phyloP scores from a whole-genome alignment of 2,113 vertebrate genomes.

The Platysteira castanea region DNA sequence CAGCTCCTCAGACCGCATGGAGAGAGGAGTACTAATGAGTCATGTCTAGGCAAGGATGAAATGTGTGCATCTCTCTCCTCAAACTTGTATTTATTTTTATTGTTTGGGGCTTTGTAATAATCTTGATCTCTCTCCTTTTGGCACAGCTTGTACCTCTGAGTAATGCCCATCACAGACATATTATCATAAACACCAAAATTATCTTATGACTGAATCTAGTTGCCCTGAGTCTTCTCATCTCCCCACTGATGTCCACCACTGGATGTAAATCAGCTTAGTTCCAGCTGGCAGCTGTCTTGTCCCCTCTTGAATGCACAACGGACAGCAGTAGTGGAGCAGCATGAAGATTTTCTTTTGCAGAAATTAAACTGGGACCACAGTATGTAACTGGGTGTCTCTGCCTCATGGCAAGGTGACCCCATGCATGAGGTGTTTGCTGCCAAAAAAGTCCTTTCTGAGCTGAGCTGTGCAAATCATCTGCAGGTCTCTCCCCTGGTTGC shows the following conservation, averaged over 20 bases:
- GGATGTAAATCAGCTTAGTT: background rate
- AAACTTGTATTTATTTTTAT: background rate
- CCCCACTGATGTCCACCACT: background rate
- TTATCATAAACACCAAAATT: background rate
- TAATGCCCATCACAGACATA: constrained; percentile 2
- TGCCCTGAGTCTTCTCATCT: background rate
- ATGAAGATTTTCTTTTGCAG: background rate
- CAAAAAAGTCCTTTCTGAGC: background rate
- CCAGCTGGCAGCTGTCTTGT: background rate
- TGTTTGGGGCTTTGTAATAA: background rate
- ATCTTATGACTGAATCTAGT: background rate
- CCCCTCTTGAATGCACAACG: background rate
- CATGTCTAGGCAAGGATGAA: background rate
- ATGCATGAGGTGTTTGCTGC: background rate
- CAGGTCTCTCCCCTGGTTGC: background rate
- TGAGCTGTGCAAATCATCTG: background rate
- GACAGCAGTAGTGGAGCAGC: background rate
- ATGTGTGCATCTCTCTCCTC: background rate
- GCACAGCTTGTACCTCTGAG: background rate
- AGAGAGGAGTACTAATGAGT: background rate
- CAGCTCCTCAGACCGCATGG: background rate
- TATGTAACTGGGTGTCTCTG: background rate
- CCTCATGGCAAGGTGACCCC: background rate
- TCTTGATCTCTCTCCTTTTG: background rate
- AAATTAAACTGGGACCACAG: background rate